Base-by-base conservation (phyloP, 2,888 invertebrate species). In the Temnothorax unifasciatus region DNA sequence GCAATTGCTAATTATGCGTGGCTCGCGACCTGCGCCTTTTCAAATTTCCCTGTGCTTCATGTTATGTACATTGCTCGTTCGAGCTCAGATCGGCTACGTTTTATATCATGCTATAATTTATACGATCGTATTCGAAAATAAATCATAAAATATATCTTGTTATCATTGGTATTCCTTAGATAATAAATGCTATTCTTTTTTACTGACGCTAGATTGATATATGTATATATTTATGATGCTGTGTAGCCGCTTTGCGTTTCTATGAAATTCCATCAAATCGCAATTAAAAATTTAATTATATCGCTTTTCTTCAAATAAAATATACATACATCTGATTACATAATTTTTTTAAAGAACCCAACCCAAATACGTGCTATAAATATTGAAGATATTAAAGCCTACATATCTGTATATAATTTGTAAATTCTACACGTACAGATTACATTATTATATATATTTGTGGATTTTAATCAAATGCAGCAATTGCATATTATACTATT, bases 1-100 rank as follows among this genome's bases (percentile, higher is more conserved):
- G 68, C 57, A 64, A 69, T 79, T 75, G 57, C 50, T 81, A 85
- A 85, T 84, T 68, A 79, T 34, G 63, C 61, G 8, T 9, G 29
- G 50, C 44, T 63, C 59, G 61, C 47, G 18, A 52, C n/a, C 54
- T 25, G 38, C 73, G 47, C 18, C 44, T 69, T 69, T 29, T 47
- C 57, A 50, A 59, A 68, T 25, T 54, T 52, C 38, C 21, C n/a
- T 29, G n/a, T 25, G 57, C 25, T 63, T 84, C 34, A 57, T 59
- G 29, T 54, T 69, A 71, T 57, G 29, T 29, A 29, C 9, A 6
- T 69, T 21, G 8, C 21, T 3, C 29, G 2, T 25, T 47, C n/a
- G n/a, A 71, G 34, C 34, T 34, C 34, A 6, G 34, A 34, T 34
- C 34, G 34, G 34, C 15, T 57, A 18, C 8, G 44, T 79, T 79